Percentiles rank a stretch among this genome's conserved stretches.
Conservation (phyloP, 2,888 invertebrate species). For the Calephelis perditalis region DNA sequence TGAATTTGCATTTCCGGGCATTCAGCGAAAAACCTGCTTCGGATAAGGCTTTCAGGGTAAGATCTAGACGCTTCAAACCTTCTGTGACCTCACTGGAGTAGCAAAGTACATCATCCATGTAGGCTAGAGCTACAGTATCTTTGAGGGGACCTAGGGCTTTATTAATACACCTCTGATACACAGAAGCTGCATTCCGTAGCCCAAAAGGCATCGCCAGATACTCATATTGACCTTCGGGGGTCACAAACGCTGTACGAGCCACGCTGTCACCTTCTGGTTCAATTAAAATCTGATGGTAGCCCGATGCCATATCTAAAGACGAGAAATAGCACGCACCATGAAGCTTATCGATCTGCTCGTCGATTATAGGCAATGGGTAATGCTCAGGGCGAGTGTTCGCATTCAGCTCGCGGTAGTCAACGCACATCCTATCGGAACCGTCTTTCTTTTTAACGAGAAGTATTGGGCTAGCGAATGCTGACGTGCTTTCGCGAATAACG, state of each 20-base stretch:
- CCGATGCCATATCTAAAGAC: conserved; percentile 20
- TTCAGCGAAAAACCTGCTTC: conserved; percentile 28
- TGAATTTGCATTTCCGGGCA: conserved; percentile 26
- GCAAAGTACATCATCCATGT: conserved; percentile 30
- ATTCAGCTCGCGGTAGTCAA: conserved; percentile 6
- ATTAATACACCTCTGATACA: conserved; percentile 39
- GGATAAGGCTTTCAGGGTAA: conserved; percentile 16
- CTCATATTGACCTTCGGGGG: conserved; percentile 28
- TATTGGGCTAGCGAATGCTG: neutral
- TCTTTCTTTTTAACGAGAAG: neutral
- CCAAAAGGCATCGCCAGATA: conserved; percentile 28
- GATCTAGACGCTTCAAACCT: conserved; percentile 23
- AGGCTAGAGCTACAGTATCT: conserved; percentile 19
- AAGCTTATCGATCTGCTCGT: conserved; percentile 5
- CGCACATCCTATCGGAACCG: neutral
- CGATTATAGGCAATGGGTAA: neutral
- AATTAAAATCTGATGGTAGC: conserved; percentile 29
- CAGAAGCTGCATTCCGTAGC: conserved; percentile 34
- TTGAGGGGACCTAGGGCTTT: conserved; percentile 24
- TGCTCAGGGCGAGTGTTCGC: neutral
- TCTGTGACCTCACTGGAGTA: conserved; percentile 21
- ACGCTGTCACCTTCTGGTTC: conserved; percentile 22
- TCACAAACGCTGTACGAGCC: conserved; percentile 26
- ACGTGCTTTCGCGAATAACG: neutral
- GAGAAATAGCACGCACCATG: conserved; percentile 2